Conservation (phyloP, 2,113 vertebrate genomes). For the Callaeas wilsoni region DNA sequence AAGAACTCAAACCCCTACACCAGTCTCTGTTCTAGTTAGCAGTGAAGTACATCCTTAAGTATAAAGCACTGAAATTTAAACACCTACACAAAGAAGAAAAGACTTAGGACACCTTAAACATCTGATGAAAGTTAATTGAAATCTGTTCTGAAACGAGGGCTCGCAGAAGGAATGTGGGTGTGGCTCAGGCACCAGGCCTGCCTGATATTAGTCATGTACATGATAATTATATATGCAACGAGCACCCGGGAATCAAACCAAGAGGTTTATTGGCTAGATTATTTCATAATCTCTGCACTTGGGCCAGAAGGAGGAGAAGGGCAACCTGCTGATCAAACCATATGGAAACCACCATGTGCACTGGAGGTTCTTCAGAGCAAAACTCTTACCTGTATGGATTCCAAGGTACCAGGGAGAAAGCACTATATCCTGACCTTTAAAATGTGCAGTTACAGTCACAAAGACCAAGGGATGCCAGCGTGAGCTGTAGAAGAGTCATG, state of each 20-base stretch:
- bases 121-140: slow-evolving; percentile 37
- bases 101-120: not conserved
- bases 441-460: not conserved
- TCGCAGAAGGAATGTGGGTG: not conserved
- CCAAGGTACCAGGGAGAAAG: not conserved
- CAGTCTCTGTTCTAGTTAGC: not conserved
- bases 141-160: slow-evolving; percentile 12
- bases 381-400: not conserved
- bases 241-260: not conserved
- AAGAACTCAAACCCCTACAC: too few species aligned
- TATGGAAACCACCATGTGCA: not conserved
- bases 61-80: not conserved
- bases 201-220: not conserved
- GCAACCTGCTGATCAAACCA: not conserved
- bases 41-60: not conserved
- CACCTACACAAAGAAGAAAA: slow-evolving; percentile 1
- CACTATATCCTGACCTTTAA: slow-evolving; percentile 18
- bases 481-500: slow-evolving; percentile 43
- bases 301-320: not conserved
- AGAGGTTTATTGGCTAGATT: not conserved
- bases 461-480: not conserved
- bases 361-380: not conserved
- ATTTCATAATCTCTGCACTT: not conserved
- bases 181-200: slow-evolving; percentile 15
- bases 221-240: not conserved